Base-by-base conservation (phyloP, 2,113 vertebrate genomes). In the Gadus chalcogrammus region DNA sequence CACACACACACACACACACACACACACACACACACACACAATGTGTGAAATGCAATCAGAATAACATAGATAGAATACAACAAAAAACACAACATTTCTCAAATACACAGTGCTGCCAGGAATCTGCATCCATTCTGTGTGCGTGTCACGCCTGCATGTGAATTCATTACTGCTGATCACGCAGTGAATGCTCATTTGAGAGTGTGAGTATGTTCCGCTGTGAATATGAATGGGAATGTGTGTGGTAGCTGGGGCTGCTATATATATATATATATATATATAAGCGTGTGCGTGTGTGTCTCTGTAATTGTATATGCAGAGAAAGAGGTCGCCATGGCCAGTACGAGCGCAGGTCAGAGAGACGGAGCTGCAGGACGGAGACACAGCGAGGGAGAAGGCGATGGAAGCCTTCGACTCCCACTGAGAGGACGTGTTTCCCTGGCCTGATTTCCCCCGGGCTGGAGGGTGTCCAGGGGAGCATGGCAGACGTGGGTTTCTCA, bases 381-480 rank as follows among this genome's bases (percentile, higher is more conserved):
- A 42, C 6, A 48, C 42, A 48, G 31, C 6, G 31, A 35, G 31
- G 4, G 31, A 35, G 31, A 35, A 7, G 4, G 31, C 4, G 31
- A 35, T 35, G 6, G 31, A 35, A 3, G 31, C 6, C 31, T 35
- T 35, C 31, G 31, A 35, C 31, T 35, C 31, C 3, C 3, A 35
- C 6, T 4, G 4, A 48, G 42, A 48, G 42, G 11, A 48, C 42
- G 12, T 48, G 8, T 48, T 9, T 48, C 16, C 35, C 1, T 18
- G 42, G 18, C 9, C 42, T 80, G 73, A 88, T 86, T 88, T 89
- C 82, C 86, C 84, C 70, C 67, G 88, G 76, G 83, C 61, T 70
- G 56, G 42, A 68, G 60, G 80, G 72, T 72, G 75, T 78, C 75
- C 76, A 63, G 12, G 78, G 73, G 66, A 77, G 76, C 73, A 82